A percentile compares a stretch with the other conserved stretches of the same genome.
Conservation (phyloP, 1,140 invertebrate genomes). For the Pachyrhynchus sulphureomaculatus region DNA sequence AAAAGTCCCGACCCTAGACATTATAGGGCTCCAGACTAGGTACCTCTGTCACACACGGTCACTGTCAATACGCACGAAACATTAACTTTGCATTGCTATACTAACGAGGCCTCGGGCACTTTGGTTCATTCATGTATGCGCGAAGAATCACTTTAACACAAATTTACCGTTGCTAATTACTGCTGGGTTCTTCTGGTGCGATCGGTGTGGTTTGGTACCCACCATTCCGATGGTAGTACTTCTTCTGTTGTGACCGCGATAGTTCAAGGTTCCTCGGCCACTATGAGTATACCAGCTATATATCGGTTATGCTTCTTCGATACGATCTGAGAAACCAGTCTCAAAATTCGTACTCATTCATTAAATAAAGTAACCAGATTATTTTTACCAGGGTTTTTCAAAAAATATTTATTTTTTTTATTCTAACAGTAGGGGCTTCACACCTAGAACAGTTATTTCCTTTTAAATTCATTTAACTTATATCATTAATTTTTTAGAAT, state of each 20-base stretch:
- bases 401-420: too few relatives aligned
- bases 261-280: conserved; percentile 25
- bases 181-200: conserved; percentile 28
- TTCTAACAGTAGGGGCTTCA: too few relatives aligned
- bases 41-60: conserved; percentile 30
- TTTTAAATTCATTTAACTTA: too few relatives aligned
- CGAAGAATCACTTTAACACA: conserved; percentile 41
- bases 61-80: conserved; percentile 38
- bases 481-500: too few relatives aligned
- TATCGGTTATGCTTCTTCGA: conserved; percentile 19
- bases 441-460: too few relatives aligned
- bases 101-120: conserved; percentile 32
- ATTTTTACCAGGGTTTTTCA: too few relatives aligned
- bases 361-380: conserved; percentile 3
- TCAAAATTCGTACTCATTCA: conserved; percentile 23
- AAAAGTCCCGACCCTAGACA: conserved; percentile 38
- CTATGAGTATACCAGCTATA: conserved; percentile 20
- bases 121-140: conserved; percentile 32
- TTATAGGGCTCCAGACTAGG: conserved; percentile 30
- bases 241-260: conserved; percentile 29
- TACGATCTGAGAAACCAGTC: conserved; percentile 24
- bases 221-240: conserved; percentile 26
- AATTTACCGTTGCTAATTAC: conserved; percentile 46
- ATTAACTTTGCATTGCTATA: conserved; percentile 39
- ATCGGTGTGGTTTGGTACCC: conserved; percentile 26